These are phyloP conservation scores for Stichodactyla helianthus DNA, from an alignment of 64 coral and sea anemone species.

Conservation along the genomic window DNA sequence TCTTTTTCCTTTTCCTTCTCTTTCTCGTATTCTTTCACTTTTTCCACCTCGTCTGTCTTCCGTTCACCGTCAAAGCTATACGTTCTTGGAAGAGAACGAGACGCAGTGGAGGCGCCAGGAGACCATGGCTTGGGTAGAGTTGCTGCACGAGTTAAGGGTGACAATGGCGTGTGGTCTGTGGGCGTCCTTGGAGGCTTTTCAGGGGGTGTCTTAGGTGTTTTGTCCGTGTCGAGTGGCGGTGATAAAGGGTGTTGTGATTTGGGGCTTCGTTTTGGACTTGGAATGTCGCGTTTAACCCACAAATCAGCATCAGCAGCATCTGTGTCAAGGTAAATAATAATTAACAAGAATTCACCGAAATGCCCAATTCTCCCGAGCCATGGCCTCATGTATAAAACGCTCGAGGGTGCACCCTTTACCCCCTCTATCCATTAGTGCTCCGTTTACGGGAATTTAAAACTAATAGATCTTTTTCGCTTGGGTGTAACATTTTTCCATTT, in stretches of 20 bases:
- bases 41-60: not conserved
- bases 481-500: too few species aligned
- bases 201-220: conserved; percentile 4
- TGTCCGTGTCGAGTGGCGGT: not conserved
- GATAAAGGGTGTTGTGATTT: not conserved
- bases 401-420: too few species aligned
- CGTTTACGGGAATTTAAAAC: too few species aligned
- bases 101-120: not conserved
- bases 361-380: too few species aligned
- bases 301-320: conserved; percentile 1
- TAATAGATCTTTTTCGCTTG: too few species aligned
- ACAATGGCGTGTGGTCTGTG: not conserved
- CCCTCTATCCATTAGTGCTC: too few species aligned
- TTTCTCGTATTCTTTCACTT: not conserved
- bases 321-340: not conserved
- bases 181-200: not conserved
- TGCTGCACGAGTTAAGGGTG: conserved; percentile 31
- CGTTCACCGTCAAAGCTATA: conserved; percentile 35
- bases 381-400: too few species aligned
- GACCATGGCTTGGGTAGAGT: conserved; percentile 64
- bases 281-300: conserved; percentile 9
- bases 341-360: not conserved
- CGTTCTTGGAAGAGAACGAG: conserved; percentile 31
- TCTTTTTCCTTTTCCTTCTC: not conserved
- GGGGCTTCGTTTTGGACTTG: conserved; percentile 18